Conservation (phyloP, 2,113 vertebrate genomes). For the Edolisoma coerulescens region DNA sequence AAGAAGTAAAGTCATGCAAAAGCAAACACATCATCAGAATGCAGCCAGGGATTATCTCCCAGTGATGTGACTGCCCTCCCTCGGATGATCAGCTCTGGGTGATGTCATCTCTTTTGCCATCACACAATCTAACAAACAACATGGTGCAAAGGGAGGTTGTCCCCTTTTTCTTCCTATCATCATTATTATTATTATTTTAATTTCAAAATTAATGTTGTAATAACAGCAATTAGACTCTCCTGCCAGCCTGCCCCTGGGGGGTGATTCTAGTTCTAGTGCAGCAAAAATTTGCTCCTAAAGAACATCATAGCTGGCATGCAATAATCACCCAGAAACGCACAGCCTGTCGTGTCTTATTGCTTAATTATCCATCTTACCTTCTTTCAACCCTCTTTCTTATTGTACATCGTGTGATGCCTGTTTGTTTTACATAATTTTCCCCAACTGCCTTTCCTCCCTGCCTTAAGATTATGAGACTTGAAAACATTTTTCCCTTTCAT, state of each 20-base stretch:
- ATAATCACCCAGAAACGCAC: conserved; percentile 29
- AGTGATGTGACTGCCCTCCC: background rate
- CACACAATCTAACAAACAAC: background rate
- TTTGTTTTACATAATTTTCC: background rate
- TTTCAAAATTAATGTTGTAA: conserved; percentile 46
- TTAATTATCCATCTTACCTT: conserved; percentile 60
- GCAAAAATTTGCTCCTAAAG: background rate
- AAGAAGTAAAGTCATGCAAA: background rate
- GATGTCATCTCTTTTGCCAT: background rate
- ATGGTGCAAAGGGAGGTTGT: background rate
- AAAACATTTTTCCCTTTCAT: conserved; percentile 6
- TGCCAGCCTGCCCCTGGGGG: conserved; percentile 1
- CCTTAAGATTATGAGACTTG: background rate
- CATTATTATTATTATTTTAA: background rate
- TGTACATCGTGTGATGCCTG: background rate
- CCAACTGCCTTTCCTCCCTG: background rate
- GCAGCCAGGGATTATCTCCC: background rate
- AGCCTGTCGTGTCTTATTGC: conserved; percentile 42
- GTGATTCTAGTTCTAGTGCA: background rate
- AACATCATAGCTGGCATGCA: background rate
- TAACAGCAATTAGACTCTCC: conserved; percentile 14
- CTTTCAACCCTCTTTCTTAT: background rate
- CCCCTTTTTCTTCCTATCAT: background rate
- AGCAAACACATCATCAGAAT: background rate
- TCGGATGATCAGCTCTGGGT: background rate